A percentile compares a stretch with the other conserved stretches of the same genome.
phyloP scores from a whole-genome alignment of 2,888 invertebrate genomes.

The Keiferia lycopersicella region DNA sequence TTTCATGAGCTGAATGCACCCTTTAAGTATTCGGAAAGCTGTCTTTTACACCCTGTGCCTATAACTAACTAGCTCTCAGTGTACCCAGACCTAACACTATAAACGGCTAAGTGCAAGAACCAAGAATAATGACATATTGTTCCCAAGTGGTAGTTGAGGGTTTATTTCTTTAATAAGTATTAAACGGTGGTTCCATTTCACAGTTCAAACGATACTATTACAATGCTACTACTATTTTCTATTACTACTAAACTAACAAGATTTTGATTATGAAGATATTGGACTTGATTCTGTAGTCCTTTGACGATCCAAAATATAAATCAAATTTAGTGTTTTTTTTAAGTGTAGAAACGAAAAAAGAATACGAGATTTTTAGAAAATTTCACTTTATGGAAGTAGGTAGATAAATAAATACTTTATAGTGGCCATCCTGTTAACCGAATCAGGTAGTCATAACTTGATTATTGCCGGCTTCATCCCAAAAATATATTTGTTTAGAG shows the following conservation, averaged over 20 bases:
- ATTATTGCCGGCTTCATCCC: too few relatives aligned
- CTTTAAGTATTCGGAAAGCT: too few relatives aligned
- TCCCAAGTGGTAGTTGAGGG: slow-evolving; percentile 19
- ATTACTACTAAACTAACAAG: slow-evolving; percentile 10
- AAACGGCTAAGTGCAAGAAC: slow-evolving; percentile 17
- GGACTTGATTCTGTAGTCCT: not conserved
- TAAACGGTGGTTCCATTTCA: slow-evolving; percentile 53
- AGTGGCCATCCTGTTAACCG: too few relatives aligned
- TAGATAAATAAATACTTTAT: too few relatives aligned
- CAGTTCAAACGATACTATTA: slow-evolving; percentile 45
- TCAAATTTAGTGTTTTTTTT: not conserved
- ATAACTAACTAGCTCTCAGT: not conserved
- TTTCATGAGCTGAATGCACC: too few relatives aligned
- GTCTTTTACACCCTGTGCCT: too few relatives aligned
- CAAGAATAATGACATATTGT: slow-evolving; percentile 29
- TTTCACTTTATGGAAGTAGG: too few relatives aligned
- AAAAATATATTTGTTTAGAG: too few relatives aligned
- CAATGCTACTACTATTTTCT: slow-evolving; percentile 23
- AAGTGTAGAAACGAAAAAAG: too few relatives aligned
- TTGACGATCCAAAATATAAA: not conserved
- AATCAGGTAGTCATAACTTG: too few relatives aligned
- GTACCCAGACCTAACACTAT: slow-evolving; percentile 10
- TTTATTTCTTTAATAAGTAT: slow-evolving; percentile 48
- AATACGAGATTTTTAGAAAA: too few relatives aligned
- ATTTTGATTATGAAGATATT: slow-evolving; percentile 14